Percentiles rank a stretch among this genome's conserved stretches.
phyloP scores from a whole-genome alignment of 1,140 invertebrate genomes.

The Vanessa atalanta region DNA sequence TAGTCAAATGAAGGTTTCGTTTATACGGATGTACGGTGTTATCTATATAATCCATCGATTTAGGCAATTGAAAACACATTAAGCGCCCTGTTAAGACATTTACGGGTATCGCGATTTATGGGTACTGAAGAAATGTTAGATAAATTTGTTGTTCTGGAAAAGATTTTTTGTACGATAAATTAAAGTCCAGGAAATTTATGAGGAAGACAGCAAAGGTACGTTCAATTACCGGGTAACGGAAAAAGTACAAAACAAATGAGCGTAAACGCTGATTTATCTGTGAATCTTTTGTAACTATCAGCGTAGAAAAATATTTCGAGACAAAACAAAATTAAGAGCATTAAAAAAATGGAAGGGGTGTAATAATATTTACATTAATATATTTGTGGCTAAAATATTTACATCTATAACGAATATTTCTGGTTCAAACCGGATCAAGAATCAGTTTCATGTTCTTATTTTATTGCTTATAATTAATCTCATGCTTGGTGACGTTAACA shows the following conservation, averaged over 20 bases:
- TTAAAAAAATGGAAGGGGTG: no score
- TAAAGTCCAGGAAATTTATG: background rate
- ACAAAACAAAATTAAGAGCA: no score
- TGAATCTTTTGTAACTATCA: background rate
- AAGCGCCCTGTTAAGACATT: constrained; percentile 53
- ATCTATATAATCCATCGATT: constrained; percentile 59
- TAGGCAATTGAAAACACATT: constrained; percentile 67
- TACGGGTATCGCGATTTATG: constrained; percentile 59
- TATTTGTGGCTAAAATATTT: no score
- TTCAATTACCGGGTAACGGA: background rate
- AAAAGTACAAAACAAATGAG: background rate
- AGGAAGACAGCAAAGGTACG: background rate
- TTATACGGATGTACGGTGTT: constrained; percentile 31
- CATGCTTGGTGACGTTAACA: no score
- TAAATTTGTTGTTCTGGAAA: constrained; percentile 4
- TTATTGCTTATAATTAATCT: no score
- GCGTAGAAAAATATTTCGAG: background rate
- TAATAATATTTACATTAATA: no score
- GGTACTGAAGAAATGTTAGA: constrained; percentile 17
- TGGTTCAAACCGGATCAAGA: no score
- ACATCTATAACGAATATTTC: no score
- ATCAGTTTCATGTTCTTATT: no score
- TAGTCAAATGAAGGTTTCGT: background rate
- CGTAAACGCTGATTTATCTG: background rate
- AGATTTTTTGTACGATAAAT: constrained; percentile 9